Evolutionary conservation across 2,797 vertebrate genomes (phyloP).

Genomic region (Scolopax bukidnonensis): DNA sequence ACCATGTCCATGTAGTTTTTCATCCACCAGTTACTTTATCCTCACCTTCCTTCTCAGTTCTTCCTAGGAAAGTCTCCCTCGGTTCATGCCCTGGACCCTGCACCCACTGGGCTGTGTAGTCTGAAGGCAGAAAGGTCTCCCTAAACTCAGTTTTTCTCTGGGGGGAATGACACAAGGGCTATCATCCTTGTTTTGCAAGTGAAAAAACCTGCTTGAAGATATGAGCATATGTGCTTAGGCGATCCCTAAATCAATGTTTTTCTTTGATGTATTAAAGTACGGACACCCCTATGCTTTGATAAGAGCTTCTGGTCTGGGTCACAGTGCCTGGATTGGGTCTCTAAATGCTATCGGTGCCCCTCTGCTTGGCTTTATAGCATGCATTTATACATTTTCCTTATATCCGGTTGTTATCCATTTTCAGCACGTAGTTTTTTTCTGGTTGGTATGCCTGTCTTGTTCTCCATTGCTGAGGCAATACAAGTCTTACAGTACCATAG

Average conservation of each 20-base stretch:
- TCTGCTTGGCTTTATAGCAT: neutral
- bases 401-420: neutral
- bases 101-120: accelerated
- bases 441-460: neutral
- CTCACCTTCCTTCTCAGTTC: neutral
- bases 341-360: neutral
- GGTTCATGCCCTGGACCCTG: neutral
- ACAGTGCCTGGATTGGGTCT: neutral
- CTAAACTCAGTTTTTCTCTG: neutral
- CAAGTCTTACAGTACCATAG: neutral
- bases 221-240: neutral
- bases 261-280: neutral
- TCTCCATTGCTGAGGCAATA: neutral
- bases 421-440: neutral
- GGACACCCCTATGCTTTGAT: neutral
- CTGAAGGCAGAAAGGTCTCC: neutral
- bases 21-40: neutral
- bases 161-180: neutral
- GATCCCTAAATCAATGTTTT: neutral
- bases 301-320: neutral
- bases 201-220: neutral
- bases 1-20: neutral
- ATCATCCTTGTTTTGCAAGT: neutral
- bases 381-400: neutral
- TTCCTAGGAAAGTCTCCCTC: neutral